Evolutionary conservation across 2,113 vertebrate genomes (phyloP).

Genomic region (Trachemys scripta): DNA sequence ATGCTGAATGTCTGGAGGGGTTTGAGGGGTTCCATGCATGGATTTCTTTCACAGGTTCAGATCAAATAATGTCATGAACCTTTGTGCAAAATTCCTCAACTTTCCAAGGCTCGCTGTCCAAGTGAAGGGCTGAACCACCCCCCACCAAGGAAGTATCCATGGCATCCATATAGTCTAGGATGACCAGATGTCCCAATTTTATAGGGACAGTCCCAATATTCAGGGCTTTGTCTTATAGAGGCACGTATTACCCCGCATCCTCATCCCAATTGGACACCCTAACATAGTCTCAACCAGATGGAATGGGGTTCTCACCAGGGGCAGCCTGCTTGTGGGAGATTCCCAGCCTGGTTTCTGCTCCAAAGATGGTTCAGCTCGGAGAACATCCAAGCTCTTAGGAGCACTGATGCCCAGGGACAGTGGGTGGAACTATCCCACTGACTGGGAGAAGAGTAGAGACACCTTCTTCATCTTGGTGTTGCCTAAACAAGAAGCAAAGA

Average conservation of each 20-base stretch:
- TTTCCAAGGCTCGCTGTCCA: neutral
- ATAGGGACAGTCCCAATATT: neutral
- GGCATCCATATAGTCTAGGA: neutral
- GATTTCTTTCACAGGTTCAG: neutral
- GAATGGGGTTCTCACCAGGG: neutral
- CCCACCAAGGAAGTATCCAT: neutral
- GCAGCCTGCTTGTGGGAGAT: neutral
- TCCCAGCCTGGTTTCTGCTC: neutral
- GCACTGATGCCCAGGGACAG: neutral
- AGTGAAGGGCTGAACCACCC: neutral
- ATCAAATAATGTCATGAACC: neutral
- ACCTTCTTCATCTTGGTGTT: neutral
- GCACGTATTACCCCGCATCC: neutral
- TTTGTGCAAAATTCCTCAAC: neutral
- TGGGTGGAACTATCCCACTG: neutral
- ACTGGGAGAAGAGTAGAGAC: neutral
- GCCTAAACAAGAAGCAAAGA: neutral
- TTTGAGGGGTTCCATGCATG: neutral
- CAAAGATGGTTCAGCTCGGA: neutral
- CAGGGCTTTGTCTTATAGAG: neutral
- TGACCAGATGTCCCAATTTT: neutral
- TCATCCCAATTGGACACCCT: neutral
- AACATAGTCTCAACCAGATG: neutral
- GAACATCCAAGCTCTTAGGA: neutral
- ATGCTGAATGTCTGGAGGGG: neutral